Evolutionary conservation across 2,888 invertebrate genomes (phyloP).

Genomic region (Drosophila rubida): DNA sequence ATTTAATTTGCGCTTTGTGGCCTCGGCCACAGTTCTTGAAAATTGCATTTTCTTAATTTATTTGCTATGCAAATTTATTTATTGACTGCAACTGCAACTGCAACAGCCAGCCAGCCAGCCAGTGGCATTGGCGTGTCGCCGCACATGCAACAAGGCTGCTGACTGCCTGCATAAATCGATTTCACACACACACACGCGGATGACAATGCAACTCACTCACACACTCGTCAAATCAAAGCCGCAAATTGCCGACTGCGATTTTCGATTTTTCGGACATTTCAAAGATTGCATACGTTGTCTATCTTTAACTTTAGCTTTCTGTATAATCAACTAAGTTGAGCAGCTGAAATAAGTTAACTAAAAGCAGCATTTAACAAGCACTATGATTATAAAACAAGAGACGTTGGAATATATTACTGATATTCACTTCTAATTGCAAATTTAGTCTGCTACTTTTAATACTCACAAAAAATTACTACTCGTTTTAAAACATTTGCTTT

Average conservation of each 20-base stretch:
- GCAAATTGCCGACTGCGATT: not conserved
- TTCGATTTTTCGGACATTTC: not conserved
- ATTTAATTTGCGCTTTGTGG: slow-evolving; percentile 35
- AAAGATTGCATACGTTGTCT: not conserved
- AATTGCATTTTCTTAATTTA: slow-evolving; percentile 81
- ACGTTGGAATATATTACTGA: too few relatives aligned
- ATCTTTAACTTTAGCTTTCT: not conserved
- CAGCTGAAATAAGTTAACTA: too few relatives aligned
- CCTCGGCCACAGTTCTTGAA: slow-evolving; percentile 60
- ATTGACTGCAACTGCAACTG: slow-evolving; percentile 57
- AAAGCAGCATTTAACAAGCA: too few relatives aligned
- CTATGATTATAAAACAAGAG: too few relatives aligned
- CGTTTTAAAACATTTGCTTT: too few relatives aligned
- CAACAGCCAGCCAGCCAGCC: not conserved
- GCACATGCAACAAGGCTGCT: slow-evolving; percentile 33
- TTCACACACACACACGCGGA: slow-evolving; percentile 1
- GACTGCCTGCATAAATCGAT: slow-evolving; percentile 46
- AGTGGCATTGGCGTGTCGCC: slow-evolving; percentile 26
- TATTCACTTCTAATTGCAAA: too few relatives aligned
- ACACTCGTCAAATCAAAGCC: slow-evolving; percentile 4
- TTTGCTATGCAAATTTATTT: slow-evolving; percentile 82
- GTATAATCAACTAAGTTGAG: not conserved
- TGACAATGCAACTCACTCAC: not conserved
- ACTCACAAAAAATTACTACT: too few relatives aligned
- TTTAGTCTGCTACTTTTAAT: too few relatives aligned